Evolutionary conservation across 2,113 vertebrate species (phyloP).

Genomic region (Empidonax traillii): DNA sequence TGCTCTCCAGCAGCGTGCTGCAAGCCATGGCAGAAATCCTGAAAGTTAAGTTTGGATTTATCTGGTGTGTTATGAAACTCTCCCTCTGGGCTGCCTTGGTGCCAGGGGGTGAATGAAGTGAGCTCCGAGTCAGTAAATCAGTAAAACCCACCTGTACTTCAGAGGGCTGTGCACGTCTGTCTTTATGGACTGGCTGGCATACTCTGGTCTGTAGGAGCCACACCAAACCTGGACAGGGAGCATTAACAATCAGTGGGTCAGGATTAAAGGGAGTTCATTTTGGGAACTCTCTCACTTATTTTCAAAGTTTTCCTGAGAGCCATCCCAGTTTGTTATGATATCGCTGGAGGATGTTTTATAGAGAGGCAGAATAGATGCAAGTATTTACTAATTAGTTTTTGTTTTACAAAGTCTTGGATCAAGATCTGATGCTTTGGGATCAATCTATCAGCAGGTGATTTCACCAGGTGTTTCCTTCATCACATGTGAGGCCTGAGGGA

Average conservation of each 20-base stretch:
- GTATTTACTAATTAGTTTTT: background rate
- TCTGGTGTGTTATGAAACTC: background rate
- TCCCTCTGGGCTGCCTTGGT: accelerated
- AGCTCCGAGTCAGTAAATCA: background rate
- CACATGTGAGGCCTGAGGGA: background rate
- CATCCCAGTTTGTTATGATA: background rate
- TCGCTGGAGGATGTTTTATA: background rate
- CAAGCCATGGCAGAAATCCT: background rate
- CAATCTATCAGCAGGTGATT: background rate
- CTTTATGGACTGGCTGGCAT: slow-evolving; percentile 93
- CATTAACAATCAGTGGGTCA: background rate
- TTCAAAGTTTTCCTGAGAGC: background rate
- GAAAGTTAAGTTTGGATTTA: too few relatives aligned
- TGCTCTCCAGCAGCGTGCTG: background rate
- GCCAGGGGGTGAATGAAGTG: accelerated
- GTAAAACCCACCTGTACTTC: slow-evolving; percentile 86
- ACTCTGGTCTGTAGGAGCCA: slow-evolving; percentile 93
- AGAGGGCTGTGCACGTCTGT: slow-evolving; percentile 94
- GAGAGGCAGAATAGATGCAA: background rate
- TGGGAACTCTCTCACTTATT: background rate
- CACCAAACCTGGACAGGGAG: slow-evolving; percentile 84
- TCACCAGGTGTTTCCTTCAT: background rate
- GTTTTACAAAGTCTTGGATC: background rate
- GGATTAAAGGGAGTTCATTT: background rate
- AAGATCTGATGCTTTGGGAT: background rate